phyloP scores from a whole-genome alignment of 2,888 invertebrate genomes.

The Endotricha flammealis region DNA sequence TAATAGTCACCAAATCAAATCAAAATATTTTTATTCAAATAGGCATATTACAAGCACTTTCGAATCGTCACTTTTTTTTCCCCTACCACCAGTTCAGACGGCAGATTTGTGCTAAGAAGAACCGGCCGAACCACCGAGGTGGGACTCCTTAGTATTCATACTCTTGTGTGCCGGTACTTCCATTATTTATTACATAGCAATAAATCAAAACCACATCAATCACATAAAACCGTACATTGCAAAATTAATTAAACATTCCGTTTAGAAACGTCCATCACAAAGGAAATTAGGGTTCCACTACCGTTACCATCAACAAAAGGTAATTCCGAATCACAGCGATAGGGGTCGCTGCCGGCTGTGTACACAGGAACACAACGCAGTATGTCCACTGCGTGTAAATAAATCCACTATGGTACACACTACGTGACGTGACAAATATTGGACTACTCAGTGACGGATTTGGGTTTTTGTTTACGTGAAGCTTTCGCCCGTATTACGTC shows the following conservation, averaged over 20 bases:
- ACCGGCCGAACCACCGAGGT: too few relatives aligned
- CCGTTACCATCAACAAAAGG: not conserved
- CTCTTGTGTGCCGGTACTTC: too few relatives aligned
- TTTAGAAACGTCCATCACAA: not conserved
- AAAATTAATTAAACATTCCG: conserved; percentile 5
- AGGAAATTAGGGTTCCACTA: not conserved
- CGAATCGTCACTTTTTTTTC: too few relatives aligned
- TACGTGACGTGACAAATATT: not conserved
- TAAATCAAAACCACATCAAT: conserved; percentile 2
- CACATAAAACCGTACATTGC: conserved; percentile 1
- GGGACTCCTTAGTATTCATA: too few relatives aligned
- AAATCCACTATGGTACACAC: conserved; percentile 4
- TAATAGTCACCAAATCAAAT: too few relatives aligned
- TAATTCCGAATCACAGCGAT: not conserved
- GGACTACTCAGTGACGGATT: not conserved
- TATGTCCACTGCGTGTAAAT: conserved; percentile 8
- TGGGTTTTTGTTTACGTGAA: too few relatives aligned
- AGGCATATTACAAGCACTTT: too few relatives aligned
- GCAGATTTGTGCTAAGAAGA: too few relatives aligned
- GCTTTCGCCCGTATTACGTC: too few relatives aligned
- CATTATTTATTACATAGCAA: too few relatives aligned
- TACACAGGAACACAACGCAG: conserved; percentile 3
- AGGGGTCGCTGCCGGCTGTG: conserved; percentile 2
- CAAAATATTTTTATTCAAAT: too few relatives aligned
- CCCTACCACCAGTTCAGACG: too few relatives aligned